Base-by-base conservation (phyloP, 2,888 invertebrate species). In the Drosophila setosimentum region DNA sequence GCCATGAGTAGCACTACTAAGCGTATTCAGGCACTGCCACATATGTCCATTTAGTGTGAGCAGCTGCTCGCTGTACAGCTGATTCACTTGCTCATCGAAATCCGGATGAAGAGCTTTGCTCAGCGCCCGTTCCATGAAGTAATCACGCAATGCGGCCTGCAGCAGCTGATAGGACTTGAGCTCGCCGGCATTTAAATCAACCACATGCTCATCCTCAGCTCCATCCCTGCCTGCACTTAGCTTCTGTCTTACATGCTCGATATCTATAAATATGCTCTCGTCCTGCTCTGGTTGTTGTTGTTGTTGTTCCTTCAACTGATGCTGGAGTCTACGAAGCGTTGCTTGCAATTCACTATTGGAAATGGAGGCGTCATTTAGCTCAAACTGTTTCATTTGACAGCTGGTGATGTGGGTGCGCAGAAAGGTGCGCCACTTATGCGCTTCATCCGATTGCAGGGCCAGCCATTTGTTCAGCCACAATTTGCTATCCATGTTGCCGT, bases 401-500 rank as follows among this genome's bases (percentile, higher is more conserved):
- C 66, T 40, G 6, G 57, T 32, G 2, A 57, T 69, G 32, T 76
- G 37, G 0, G 18, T 7, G 8, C 73, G 73, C n/a, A 81, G 50
- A 11, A 80, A 80, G 2, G 73, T 69, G 2, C 87, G 80, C 66
- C 81, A 78, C 48, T 80, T 85, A n/a, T 76, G 78, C 0, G 86
- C 83, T 18, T 73, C 80, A 6, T 87, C 86, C 13, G 84, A 81
- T 24, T 89, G 90, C n/a, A 89, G 85, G 0, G 82, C 82, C n/a
- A 79, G 5, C 57, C 92, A 81, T 63, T 89, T 92, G 21, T 77
- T 82, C 0, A 86, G 30, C 58, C 92, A 80, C 24, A 80, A 54
- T n/a, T 81, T 78, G 1, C 76, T 76, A 10, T 87, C 80, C 71
- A 85, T 82, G 16, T 69, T 83, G 5, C 92, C 92, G 61, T 92